Conservation (phyloP, 2,113 vertebrate genomes). For the Phyllostomus hastatus region DNA sequence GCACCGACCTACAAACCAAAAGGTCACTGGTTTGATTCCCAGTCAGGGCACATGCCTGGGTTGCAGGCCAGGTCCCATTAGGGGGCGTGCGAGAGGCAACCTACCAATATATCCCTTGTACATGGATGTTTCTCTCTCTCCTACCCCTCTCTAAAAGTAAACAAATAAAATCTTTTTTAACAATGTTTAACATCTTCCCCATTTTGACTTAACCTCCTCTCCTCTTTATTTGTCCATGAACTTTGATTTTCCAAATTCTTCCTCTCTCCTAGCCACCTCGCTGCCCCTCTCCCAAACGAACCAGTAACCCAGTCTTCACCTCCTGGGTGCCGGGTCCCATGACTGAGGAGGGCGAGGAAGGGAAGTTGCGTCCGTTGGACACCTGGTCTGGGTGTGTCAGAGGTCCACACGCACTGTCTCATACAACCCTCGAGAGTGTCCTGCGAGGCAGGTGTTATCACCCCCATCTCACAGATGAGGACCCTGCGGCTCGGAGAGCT, state of each 20-base stretch:
- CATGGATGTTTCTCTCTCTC: no score
- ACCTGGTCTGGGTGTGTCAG: not conserved
- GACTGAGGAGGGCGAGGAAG: not conserved
- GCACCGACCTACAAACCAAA: no score
- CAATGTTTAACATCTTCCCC: not conserved
- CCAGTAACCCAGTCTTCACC: not conserved
- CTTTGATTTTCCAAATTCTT: not conserved
- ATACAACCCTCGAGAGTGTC: accelerated
- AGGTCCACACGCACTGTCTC: accelerated
- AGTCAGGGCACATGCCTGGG: no score
- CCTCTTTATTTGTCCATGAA: not conserved
- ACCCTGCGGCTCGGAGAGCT: not conserved
- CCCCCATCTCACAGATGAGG: not conserved
- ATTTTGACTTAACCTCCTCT: not conserved
- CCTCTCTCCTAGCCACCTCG: not conserved
- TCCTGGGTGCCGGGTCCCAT: not conserved
- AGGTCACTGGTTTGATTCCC: no score
- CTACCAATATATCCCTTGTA: no score
- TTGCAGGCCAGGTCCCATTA: no score
- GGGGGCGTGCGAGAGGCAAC: no score
- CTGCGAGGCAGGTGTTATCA: not conserved
- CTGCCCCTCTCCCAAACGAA: not conserved
- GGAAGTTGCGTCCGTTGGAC: not conserved
- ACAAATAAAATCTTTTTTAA: no score
- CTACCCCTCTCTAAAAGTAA: no score